These are phyloP conservation scores for Pseudomugil tenellus DNA, from an alignment of 2,797 vertebrate species.

Conservation along the genomic window DNA sequence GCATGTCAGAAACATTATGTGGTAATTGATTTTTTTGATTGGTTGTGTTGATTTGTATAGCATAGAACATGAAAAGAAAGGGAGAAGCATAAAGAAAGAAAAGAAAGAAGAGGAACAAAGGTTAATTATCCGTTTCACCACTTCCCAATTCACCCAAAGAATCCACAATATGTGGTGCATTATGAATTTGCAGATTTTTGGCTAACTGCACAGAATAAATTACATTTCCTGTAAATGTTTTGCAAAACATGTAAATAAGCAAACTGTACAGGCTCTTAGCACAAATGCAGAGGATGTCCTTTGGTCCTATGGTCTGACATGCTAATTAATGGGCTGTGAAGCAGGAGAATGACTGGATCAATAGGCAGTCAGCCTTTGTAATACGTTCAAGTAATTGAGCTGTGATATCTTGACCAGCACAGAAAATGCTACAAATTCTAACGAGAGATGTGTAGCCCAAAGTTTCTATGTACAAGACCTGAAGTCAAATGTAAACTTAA, in stretches of 20 bases:
- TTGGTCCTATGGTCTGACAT: constrained; percentile 7
- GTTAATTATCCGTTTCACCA: constrained; percentile 89
- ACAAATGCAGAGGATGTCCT: constrained; percentile 10
- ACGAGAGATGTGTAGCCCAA: constrained; percentile 5
- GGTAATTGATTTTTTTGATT: constrained; percentile 60
- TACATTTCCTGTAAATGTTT: constrained; percentile 16
- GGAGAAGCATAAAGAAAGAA: constrained; percentile 41
- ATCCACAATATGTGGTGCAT: constrained; percentile 18
- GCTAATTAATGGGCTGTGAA: constrained; percentile 45
- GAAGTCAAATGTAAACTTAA: constrained; percentile 9
- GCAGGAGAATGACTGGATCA: constrained; percentile 29
- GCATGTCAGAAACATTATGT: constrained; percentile 25
- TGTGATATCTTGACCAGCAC: constrained; percentile 5
- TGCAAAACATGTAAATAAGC: constrained; percentile 21
- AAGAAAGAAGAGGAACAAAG: constrained; percentile 75
- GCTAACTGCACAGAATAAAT: constrained; percentile 19
- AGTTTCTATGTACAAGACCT: background rate
- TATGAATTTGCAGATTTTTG: background rate
- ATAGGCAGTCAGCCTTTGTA: constrained; percentile 12
- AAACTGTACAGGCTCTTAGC: constrained; percentile 11
- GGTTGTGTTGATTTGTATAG: constrained; percentile 53
- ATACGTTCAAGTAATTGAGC: constrained; percentile 31
- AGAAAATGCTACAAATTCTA: constrained; percentile 27
- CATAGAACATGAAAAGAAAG: constrained; percentile 41
- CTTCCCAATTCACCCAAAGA: constrained; percentile 50